phyloP scores from a whole-genome alignment of 2,797 vertebrate genomes.

The Gymnoscopelus braueri region DNA sequence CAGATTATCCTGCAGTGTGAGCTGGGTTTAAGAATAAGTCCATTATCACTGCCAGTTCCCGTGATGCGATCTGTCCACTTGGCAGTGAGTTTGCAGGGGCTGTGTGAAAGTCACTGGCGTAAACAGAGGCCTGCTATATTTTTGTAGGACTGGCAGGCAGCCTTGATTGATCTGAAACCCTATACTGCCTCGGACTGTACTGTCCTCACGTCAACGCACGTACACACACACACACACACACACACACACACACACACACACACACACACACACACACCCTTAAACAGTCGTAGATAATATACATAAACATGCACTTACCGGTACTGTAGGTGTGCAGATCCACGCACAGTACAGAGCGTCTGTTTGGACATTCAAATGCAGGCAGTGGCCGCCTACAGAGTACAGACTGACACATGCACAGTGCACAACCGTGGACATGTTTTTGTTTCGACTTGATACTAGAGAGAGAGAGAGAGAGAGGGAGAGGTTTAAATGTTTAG shows the following conservation, averaged over 20 bases:
- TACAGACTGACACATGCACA: too few relatives aligned
- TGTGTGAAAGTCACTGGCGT: constrained; percentile 51
- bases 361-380: too few relatives aligned
- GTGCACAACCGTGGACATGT: not conserved
- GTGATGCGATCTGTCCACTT: not conserved
- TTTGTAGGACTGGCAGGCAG: constrained; percentile 44
- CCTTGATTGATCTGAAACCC: constrained; percentile 63
- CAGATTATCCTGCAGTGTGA: too few relatives aligned
- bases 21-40: too few relatives aligned
- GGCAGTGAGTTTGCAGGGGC: not conserved
- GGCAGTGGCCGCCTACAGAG: too few relatives aligned
- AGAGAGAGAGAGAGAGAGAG: not conserved
- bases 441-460: not conserved
- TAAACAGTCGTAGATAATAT: too few relatives aligned
- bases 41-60: too few relatives aligned
- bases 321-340: too few relatives aligned
- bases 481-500: constrained; percentile 7
- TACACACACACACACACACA: constrained; percentile 30
- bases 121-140: constrained; percentile 53
- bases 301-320: too few relatives aligned
- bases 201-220: constrained; percentile 35
- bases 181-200: constrained; percentile 24
- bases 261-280: constrained; percentile 10
- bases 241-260: constrained; percentile 22
- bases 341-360: too few relatives aligned